Evolutionary conservation across 2,113 vertebrate species (phyloP).

Genomic region (Sylvicapra grimmia): DNA sequence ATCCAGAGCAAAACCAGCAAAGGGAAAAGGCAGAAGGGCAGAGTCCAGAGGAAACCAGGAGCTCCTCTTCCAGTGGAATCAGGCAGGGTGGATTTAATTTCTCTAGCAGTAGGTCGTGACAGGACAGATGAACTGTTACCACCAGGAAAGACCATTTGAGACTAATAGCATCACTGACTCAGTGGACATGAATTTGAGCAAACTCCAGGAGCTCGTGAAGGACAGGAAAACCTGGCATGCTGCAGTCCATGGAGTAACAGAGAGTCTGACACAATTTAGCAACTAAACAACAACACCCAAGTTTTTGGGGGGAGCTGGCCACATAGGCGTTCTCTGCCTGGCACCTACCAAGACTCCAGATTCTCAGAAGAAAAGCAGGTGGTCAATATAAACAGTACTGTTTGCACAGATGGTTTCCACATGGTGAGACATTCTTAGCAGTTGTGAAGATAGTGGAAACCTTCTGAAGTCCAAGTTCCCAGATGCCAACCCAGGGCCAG

Average conservation of each 20-base stretch:
- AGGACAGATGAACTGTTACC: not conserved
- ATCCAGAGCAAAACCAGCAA: not conserved
- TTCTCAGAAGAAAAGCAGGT: not conserved
- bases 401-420: not conserved
- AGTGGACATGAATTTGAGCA: not conserved
- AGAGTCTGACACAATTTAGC: not conserved
- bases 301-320: accelerated
- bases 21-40: not conserved
- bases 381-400: accelerated
- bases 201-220: not conserved
- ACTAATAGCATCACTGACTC: not conserved
- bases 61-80: not conserved
- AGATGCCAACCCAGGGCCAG: not conserved
- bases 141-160: not conserved
- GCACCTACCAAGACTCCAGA: not conserved
- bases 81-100: not conserved
- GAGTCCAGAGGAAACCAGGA: not conserved
- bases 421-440: not conserved
- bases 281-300: not conserved
- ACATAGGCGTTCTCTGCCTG: not conserved
- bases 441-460: not conserved
- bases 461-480: not conserved
- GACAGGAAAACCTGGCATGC: not conserved
- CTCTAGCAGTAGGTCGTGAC: not conserved
- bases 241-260: not conserved